phyloP scores from a whole-genome alignment of 2,113 vertebrate species.

The Leptobrachium ailaonicum region DNA sequence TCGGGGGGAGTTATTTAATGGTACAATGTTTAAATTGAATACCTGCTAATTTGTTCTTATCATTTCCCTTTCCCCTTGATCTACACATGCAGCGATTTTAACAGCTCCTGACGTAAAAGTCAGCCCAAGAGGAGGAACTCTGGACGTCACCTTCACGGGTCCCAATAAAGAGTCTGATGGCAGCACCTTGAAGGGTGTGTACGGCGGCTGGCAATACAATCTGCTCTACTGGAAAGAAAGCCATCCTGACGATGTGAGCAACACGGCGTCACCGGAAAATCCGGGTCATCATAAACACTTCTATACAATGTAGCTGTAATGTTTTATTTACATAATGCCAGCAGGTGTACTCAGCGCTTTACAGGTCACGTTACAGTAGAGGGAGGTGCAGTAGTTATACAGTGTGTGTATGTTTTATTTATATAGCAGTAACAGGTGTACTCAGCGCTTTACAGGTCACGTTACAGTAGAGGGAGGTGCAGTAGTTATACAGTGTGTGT shows the following conservation, averaged over 20 bases:
- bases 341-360: no score
- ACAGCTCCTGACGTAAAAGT: conserved; percentile 61
- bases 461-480: background rate
- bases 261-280: background rate
- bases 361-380: no score
- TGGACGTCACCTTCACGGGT: conserved; percentile 62
- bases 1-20: no score
- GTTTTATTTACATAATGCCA: no score
- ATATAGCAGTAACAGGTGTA: background rate
- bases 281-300: no score
- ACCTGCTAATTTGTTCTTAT: no score
- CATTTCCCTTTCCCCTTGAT: no score
- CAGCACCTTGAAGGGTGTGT: conserved; percentile 58
- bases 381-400: background rate
- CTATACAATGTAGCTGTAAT: no score
- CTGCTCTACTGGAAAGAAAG: conserved; percentile 63
- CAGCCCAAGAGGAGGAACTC: conserved; percentile 53
- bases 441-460: background rate
- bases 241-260: conserved; percentile 50
- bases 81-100: conserved; percentile 56
- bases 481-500: no score
- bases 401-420: background rate
- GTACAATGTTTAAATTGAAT: no score
- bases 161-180: conserved; percentile 49
- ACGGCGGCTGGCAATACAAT: conserved; percentile 51